These are phyloP conservation scores for Eucidaris tribuloides DNA, from an alignment of 35 echinoderm and acorn worm genomes.

Conservation along the genomic window DNA sequence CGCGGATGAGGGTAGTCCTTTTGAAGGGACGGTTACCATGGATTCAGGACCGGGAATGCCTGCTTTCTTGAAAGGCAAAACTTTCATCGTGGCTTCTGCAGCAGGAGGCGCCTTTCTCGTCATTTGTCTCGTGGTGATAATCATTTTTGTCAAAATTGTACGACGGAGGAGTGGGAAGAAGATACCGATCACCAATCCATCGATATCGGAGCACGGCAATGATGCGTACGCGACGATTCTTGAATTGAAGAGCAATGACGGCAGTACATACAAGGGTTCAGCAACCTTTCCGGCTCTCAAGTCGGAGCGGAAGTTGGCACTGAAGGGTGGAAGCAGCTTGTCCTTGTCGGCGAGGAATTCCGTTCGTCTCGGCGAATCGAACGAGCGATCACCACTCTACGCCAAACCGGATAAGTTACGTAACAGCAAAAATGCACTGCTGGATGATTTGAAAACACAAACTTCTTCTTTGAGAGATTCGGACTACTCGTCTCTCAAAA, in stretches of 20 bases:
- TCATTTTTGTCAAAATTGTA: slow-evolving; percentile 19
- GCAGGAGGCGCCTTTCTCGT: not conserved
- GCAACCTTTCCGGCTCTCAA: not conserved
- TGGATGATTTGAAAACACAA: slow-evolving; percentile 1
- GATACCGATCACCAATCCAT: not conserved
- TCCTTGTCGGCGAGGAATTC: not conserved
- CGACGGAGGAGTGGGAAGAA: not conserved
- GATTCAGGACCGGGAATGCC: not conserved
- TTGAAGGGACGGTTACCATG: not conserved
- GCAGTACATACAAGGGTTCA: slow-evolving; percentile 1
- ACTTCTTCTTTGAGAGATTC: too few species aligned
- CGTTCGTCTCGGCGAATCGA: not conserved
- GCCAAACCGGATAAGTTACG: slow-evolving; percentile 3
- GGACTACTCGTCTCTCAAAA: not conserved
- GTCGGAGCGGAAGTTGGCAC: not conserved
- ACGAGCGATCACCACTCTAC: slow-evolving; percentile 4
- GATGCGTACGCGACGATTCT: slow-evolving; percentile 10
- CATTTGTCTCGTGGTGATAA: not conserved
- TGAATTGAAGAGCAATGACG: not conserved
- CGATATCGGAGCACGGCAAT: not conserved
- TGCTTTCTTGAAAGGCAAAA: not conserved
- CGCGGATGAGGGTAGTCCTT: too few species aligned
- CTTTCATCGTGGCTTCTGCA: not conserved
- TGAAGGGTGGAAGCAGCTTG: not conserved
- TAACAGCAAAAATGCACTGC: not conserved